Evolutionary conservation across 1,140 invertebrate species (phyloP).

Genomic region (Phthorimaea operculella): DNA sequence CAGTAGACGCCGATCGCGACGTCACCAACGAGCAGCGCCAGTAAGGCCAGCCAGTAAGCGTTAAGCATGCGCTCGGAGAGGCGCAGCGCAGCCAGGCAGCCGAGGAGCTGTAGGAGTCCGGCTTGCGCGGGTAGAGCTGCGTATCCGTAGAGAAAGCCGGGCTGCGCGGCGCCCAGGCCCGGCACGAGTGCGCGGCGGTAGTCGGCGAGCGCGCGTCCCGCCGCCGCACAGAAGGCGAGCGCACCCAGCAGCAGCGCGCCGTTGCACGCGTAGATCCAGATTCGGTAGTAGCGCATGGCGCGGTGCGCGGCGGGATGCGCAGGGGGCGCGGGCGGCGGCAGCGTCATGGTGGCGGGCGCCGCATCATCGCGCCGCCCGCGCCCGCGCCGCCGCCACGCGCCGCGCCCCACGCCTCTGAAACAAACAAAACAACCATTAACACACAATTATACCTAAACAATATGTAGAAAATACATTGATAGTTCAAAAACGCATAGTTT

Average conservation of each 20-base stretch:
- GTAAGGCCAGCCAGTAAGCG: slow-evolving; percentile 85
- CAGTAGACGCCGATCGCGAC: slow-evolving; percentile 86
- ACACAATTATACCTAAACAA: too few species aligned
- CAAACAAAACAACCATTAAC: slow-evolving; percentile 5
- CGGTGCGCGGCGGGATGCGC: slow-evolving; percentile 58
- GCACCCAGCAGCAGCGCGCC: slow-evolving; percentile 84
- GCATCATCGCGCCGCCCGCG: slow-evolving; percentile 59
- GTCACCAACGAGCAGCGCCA: slow-evolving; percentile 85
- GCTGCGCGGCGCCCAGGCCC: slow-evolving; percentile 78
- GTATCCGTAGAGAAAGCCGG: slow-evolving; percentile 87
- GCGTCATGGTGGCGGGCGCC: slow-evolving; percentile 61
- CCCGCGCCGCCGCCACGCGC: slow-evolving; percentile 63
- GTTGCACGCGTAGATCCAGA: slow-evolving; percentile 94
- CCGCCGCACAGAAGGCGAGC: slow-evolving; percentile 82
- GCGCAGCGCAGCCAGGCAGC: slow-evolving; percentile 82
- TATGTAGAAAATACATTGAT: too few species aligned
- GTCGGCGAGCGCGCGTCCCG: slow-evolving; percentile 78
- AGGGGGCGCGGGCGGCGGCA: slow-evolving; percentile 62
- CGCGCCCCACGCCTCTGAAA: slow-evolving; percentile 61
- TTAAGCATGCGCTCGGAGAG: slow-evolving; percentile 84
- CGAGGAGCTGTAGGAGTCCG: slow-evolving; percentile 77
- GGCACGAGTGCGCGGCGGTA: slow-evolving; percentile 77
- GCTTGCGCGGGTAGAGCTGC: slow-evolving; percentile 79
- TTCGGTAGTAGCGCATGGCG: slow-evolving; percentile 81
- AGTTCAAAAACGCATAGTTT: too few species aligned